Evolutionary conservation across 2,113 vertebrate genomes (phyloP).

Genomic region (Lepisosteus oculatus): DNA sequence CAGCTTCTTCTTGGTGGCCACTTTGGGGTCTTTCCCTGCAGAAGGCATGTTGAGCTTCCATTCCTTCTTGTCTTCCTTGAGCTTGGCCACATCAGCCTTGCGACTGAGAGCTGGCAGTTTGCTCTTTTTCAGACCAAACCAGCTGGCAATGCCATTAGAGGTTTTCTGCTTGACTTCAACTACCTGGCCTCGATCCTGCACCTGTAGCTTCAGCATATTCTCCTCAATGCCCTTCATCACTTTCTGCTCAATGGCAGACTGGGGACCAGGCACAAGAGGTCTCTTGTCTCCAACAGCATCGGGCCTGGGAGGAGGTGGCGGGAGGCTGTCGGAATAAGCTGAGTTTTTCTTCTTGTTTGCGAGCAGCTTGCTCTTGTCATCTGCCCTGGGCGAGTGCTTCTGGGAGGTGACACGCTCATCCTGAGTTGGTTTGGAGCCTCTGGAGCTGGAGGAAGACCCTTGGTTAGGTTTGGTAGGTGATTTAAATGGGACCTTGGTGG

Average conservation of each 20-base stretch:
- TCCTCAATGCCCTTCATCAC: constrained; percentile 98
- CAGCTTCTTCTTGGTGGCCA: constrained; percentile 71
- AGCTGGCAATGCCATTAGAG: constrained; percentile 84
- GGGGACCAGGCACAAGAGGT: constrained; percentile 39
- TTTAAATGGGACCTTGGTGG: constrained; percentile 82
- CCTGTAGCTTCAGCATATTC: constrained; percentile 85
- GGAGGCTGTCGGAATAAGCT: constrained; percentile 60
- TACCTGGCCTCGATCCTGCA: constrained; percentile 71
- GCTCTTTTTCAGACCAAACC: constrained; percentile 91
- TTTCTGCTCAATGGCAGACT: constrained; percentile 92
- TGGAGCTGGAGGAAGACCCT: constrained; percentile 40
- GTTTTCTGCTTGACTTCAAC: constrained; percentile 82
- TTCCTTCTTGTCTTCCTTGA: constrained; percentile 49
- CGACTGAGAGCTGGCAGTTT: constrained; percentile 87
- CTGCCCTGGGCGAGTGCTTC: constrained; percentile 56
- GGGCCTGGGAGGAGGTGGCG: constrained; percentile 58
- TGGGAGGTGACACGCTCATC: constrained; percentile 37
- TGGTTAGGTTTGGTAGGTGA: constrained; percentile 74
- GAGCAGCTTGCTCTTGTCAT: constrained; percentile 65
- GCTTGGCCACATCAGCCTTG: constrained; percentile 70
- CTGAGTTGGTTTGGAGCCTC: constrained; percentile 47
- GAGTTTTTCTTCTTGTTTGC: constrained; percentile 66
- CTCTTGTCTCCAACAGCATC: constrained; percentile 43
- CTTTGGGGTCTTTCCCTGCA: constrained; percentile 64
- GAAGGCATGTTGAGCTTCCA: constrained; percentile 68